Conservation (phyloP, 2,888 invertebrate species). For the Crioceris asparagi region DNA sequence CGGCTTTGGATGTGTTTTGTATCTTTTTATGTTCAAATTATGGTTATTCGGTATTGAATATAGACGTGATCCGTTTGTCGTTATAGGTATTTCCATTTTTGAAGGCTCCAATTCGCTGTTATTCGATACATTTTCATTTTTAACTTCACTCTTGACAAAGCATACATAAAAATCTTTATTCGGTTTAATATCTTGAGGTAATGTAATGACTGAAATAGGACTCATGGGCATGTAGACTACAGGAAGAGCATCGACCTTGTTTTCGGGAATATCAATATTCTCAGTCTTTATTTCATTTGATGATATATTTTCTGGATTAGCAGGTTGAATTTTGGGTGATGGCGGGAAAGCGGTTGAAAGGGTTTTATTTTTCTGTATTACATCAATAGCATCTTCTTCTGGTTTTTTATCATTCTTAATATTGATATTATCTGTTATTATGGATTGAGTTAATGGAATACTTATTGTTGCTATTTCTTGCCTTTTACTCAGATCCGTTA, state of each 20-base stretch:
- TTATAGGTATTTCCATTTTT: constrained; percentile 23
- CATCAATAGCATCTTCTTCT: too few relatives aligned
- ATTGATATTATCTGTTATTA: too few relatives aligned
- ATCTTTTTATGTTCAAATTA: constrained; percentile 32
- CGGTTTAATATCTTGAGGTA: constrained; percentile 27
- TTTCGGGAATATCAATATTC: constrained; percentile 18
- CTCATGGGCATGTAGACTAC: constrained; percentile 33
- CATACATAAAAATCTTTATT: background rate
- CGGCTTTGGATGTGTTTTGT: constrained; percentile 48
- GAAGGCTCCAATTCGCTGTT: constrained; percentile 28
- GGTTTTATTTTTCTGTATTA: too few relatives aligned
- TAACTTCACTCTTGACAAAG: constrained; percentile 14
- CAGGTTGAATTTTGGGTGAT: background rate
- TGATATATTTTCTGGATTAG: constrained; percentile 17
- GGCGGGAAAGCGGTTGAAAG: too few relatives aligned
- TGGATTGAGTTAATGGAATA: too few relatives aligned
- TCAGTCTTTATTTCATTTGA: constrained; percentile 18
- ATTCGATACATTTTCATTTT: constrained; percentile 28
- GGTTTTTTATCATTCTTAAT: too few relatives aligned
- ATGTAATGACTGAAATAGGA: constrained; percentile 31
- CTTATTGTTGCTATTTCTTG: too few relatives aligned
- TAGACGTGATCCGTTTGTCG: constrained; percentile 27
- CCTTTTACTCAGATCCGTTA: too few relatives aligned
- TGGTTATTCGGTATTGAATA: constrained; percentile 28
- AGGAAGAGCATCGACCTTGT: constrained; percentile 23